Base-by-base conservation (phyloP, 2,888 invertebrate genomes). In the Drosophila birchii region DNA sequence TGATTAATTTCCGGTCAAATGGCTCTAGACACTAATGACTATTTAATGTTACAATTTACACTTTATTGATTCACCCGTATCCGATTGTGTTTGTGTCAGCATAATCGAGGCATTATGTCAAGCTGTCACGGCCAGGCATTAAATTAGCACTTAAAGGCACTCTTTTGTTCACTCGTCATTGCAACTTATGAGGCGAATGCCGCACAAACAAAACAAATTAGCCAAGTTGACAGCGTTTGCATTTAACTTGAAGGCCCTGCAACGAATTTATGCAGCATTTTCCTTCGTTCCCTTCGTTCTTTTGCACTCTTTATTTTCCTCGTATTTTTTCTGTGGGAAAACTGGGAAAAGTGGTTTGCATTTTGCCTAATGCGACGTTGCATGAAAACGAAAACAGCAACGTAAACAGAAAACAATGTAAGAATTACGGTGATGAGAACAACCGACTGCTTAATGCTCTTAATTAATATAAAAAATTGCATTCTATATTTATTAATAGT, bases 1-100 rank as follows among this genome's bases (percentile, higher is more conserved):
- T 90, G 86, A 90, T 86, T 89, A 86, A 86, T 89, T 88, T 90
- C 87, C 90, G 90, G 89, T 86, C 87, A 90, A 90, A 83, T 81
- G 84, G 62, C 75, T 58, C 71, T 62, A 75, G 84, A 90, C 86
- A 89, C 87, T 90, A 86, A 86, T 86, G 86, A 86, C 90, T 86
- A 89, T 86, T 86, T 86, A 86, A 86, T 86, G 90, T 78, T 58
- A 89, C 90, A 89, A 90, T 86, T 89, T 88, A 86, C 90, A 86
- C 87, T 76, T 79, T 86, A 89, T 86, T 88, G 90, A 86, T 88
- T 85, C 81, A 75, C 41, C 71, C 44, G 38, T 71, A 60, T 76
- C 45, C 51, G 36, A 54, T 63, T 55, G 18, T 67, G 61, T 60
- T 66, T 64, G 44, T 77, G 70, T 83, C 78, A 70, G 64, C 66